A percentile compares a stretch with the other conserved stretches of the same genome.
Conservation (phyloP, 2,888 invertebrate genomes). For the Anthrax anthrax region DNA sequence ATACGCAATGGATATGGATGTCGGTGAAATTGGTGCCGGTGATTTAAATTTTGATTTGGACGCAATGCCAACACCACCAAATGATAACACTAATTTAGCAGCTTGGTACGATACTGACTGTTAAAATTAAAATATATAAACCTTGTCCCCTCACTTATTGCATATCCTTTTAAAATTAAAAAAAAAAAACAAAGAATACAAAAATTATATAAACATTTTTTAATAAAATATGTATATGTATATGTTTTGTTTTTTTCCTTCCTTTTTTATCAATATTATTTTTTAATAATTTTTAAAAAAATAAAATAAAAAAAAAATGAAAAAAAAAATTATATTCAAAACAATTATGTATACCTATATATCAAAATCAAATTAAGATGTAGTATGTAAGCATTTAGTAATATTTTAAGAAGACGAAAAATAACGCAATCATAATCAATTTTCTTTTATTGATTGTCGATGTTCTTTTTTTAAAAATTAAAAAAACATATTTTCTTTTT, state of each 20-base stretch:
- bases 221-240: not conserved
- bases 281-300: not conserved
- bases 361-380: not conserved
- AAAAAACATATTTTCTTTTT: not conserved
- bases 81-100: constrained; percentile 81
- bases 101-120: constrained; percentile 98
- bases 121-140: constrained; percentile 33
- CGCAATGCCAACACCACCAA: constrained; percentile 68
- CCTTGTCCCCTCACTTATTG: too few relatives aligned
- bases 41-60: constrained; percentile 66
- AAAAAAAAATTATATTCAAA: not conserved
- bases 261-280: not conserved
- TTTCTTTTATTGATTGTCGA: not conserved
- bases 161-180: not conserved
- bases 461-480: not conserved
- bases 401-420: not conserved
- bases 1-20: constrained; percentile 84
- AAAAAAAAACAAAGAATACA: not conserved
- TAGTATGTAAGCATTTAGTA: not conserved
- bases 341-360: not conserved
- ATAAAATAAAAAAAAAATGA: not conserved
- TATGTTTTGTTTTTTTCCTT: not conserved
- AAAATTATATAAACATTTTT: too few relatives aligned
- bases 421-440: not conserved
- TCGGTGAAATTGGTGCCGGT: constrained; percentile 57